Conservation (phyloP, 2,113 vertebrate genomes). For the Hippoglossus stenolepis region DNA sequence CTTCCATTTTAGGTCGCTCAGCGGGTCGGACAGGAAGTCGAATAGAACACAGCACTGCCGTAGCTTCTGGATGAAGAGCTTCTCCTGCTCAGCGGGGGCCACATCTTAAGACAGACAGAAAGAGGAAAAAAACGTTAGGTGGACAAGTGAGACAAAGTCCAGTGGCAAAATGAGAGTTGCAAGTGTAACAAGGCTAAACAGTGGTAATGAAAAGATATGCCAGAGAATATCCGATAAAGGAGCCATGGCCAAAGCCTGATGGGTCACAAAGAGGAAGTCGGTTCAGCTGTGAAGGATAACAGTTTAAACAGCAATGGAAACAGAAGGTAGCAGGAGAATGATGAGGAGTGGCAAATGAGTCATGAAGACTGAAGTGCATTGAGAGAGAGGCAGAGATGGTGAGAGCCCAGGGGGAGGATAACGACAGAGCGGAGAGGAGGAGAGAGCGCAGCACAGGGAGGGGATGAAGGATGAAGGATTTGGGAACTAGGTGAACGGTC, state of each 20-base stretch:
- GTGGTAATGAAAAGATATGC: too few relatives aligned
- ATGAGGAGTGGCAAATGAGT: conserved; percentile 42
- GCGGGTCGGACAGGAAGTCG: conserved; percentile 96
- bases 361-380: conserved; percentile 34
- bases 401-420: conserved; percentile 9
- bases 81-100: conserved; percentile 96
- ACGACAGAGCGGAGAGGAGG: neutral
- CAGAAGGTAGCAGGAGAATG: conserved; percentile 4
- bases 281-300: neutral
- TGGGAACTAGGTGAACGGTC: conserved; percentile 55
- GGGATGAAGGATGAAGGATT: conserved; percentile 29
- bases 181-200: conserved; percentile 17
- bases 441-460: conserved; percentile 5
- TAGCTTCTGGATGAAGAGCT: conserved; percentile 98
- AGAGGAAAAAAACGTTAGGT: neutral
- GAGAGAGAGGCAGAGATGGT: conserved; percentile 31
- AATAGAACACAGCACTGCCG: conserved; percentile 98
- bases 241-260: too few relatives aligned
- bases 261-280: too few relatives aligned
- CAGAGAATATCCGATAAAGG: too few relatives aligned
- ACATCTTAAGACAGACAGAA: conserved; percentile 85
- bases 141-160: neutral
- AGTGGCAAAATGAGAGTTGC: conserved; percentile 2
- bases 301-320: conserved; percentile 20
- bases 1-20: conserved; percentile 99